Percentiles rank a stretch among this genome's conserved stretches.
These are phyloP conservation scores for Strigamia crassipes DNA, from an alignment of 2,888 invertebrate genomes.

Conservation along the genomic window DNA sequence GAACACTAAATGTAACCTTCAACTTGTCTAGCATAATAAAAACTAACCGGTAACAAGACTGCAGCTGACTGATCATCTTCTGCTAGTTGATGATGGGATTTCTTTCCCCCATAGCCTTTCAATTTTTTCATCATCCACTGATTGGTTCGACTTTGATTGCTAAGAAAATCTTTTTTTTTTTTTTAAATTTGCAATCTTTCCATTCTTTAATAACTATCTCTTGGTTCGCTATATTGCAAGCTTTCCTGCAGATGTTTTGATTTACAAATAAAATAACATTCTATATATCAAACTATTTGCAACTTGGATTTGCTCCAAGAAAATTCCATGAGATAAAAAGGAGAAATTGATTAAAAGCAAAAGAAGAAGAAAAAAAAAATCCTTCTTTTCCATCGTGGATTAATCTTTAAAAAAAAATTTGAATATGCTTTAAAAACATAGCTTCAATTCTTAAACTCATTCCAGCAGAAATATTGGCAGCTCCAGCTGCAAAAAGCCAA, in stretches of 20 bases:
- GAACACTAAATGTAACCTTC: too few species aligned
- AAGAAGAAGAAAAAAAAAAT: not conserved
- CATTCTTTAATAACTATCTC: not conserved
- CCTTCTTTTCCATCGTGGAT: not conserved
- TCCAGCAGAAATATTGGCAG: not conserved
- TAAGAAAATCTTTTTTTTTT: not conserved
- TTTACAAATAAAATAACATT: not conserved
- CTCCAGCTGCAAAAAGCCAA: not conserved
- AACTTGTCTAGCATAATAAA: conserved; percentile 5
- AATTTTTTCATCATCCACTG: conserved; percentile 15
- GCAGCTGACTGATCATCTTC: conserved; percentile 11
- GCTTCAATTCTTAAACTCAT: not conserved
- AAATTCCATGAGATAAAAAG: not conserved
- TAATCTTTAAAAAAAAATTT: not conserved
- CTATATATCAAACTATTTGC: not conserved
- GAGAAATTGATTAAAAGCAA: not conserved
- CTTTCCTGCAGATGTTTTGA: not conserved
- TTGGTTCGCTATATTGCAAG: too few species aligned
- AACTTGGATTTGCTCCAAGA: conserved; percentile 4
- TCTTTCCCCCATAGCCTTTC: conserved; percentile 5
- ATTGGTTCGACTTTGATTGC: not conserved
- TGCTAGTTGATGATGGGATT: not conserved
- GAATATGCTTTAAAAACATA: not conserved
- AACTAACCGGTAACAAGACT: not conserved
- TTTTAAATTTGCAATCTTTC: not conserved